Evolutionary conservation across 2,888 invertebrate genomes (phyloP).

Genomic region (Sarcophaga carnaria): DNA sequence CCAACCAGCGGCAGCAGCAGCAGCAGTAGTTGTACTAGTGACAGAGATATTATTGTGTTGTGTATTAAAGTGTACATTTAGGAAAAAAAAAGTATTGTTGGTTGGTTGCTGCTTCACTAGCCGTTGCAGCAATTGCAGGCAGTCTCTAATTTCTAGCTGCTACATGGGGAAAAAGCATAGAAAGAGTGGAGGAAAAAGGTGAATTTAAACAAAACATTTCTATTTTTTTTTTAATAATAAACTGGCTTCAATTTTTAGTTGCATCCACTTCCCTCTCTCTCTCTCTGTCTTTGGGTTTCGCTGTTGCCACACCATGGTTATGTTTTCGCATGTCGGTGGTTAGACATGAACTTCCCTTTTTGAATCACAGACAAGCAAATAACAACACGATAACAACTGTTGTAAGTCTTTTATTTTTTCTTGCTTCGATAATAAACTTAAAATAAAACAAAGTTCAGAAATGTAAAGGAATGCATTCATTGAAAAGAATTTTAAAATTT

Average conservation of each 20-base stretch:
- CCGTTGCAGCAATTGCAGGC: neutral
- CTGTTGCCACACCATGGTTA: constrained; percentile 24
- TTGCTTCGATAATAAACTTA: neutral
- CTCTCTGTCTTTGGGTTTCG: neutral
- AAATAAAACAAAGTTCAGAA: neutral
- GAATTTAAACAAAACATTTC: constrained; percentile 52
- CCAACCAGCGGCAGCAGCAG: neutral
- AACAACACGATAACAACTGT: constrained; percentile 53
- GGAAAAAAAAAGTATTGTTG: neutral
- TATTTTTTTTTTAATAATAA: constrained; percentile 56
- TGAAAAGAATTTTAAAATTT: too few species aligned
- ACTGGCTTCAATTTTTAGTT: constrained; percentile 50
- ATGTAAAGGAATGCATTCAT: constrained; percentile 13
- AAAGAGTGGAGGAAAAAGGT: neutral
- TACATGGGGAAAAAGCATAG: neutral
- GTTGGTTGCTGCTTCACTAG: constrained; percentile 3
- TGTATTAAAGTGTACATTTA: neutral
- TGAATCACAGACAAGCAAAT: constrained; percentile 42
- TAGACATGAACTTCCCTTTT: constrained; percentile 62
- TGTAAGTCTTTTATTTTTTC: neutral
- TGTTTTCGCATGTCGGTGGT: constrained; percentile 35
- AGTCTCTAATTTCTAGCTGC: constrained; percentile 27
- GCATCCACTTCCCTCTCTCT: neutral
- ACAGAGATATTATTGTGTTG: neutral
- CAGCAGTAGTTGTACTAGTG: too few species aligned